phyloP scores from a whole-genome alignment of 2,888 invertebrate species.

The Ischnus inquisitorius region DNA sequence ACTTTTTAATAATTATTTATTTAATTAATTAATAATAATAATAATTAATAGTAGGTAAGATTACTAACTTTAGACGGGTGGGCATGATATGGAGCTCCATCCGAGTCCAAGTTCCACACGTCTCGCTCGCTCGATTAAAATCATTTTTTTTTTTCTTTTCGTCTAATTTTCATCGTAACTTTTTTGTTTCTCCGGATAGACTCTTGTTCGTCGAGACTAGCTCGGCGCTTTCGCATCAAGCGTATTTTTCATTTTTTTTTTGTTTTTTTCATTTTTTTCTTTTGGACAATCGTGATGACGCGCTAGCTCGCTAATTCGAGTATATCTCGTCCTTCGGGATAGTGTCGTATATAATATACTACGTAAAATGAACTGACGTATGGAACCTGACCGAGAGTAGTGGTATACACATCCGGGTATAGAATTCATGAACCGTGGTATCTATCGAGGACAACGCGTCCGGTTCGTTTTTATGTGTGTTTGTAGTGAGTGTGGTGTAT shows the following conservation, averaged over 20 bases:
- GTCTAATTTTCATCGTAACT: constrained; percentile 56
- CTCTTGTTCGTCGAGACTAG: constrained; percentile 63
- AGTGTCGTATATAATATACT: constrained; percentile 54
- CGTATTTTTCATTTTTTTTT: constrained; percentile 44
- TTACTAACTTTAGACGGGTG: constrained; percentile 76
- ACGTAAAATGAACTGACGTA: constrained; percentile 71
- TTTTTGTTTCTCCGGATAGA: constrained; percentile 49
- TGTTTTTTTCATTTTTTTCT: constrained; percentile 25
- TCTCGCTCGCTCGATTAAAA: constrained; percentile 71
- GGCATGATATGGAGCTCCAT: constrained; percentile 80
- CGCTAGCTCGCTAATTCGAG: constrained; percentile 63
- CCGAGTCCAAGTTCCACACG: constrained; percentile 82
- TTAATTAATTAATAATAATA: constrained; percentile 72
- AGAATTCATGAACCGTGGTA: constrained; percentile 62
- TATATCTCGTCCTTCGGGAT: constrained; percentile 61
- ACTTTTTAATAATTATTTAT: constrained; percentile 78
- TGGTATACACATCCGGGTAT: constrained; percentile 70
- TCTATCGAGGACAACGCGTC: constrained; percentile 63
- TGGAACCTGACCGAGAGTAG: constrained; percentile 73
- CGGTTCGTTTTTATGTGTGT: constrained; percentile 54
- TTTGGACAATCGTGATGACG: constrained; percentile 60
- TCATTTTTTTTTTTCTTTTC: constrained; percentile 44
- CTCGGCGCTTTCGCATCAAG: constrained; percentile 64
- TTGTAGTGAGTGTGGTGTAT: constrained; percentile 57
- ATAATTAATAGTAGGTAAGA: constrained; percentile 71